These are phyloP conservation scores for Hydrozoanthus gracilis DNA, from an alignment of 92 coral and sea anemone species.

Conservation along the genomic window DNA sequence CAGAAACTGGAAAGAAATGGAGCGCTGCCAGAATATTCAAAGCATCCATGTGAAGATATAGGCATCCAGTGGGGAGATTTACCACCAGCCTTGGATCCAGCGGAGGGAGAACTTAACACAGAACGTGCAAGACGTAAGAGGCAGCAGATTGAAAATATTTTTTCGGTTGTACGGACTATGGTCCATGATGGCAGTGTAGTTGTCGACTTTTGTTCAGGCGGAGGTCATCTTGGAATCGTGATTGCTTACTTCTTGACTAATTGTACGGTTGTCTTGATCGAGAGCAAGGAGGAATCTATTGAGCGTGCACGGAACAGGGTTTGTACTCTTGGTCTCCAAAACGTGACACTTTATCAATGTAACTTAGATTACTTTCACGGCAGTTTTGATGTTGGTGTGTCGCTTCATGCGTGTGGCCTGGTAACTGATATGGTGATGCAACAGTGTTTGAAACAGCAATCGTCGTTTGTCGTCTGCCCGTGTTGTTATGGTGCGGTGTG, in stretches of 20 bases:
- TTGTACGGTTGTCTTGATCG: slow-evolving; percentile 34
- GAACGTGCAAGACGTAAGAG: slow-evolving; percentile 41
- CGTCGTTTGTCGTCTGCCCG: slow-evolving; percentile 36
- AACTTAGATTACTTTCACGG: slow-evolving; percentile 32
- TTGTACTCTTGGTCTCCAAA: background rate
- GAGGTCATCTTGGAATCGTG: slow-evolving; percentile 33
- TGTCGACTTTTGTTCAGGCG: slow-evolving; percentile 44
- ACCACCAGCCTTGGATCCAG: slow-evolving; percentile 26
- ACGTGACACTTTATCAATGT: slow-evolving; percentile 21
- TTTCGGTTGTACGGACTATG: slow-evolving; percentile 32
- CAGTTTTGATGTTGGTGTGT: slow-evolving; percentile 21
- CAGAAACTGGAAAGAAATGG: slow-evolving; percentile 13
- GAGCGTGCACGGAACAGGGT: slow-evolving; percentile 31
- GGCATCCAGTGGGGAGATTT: slow-evolving; percentile 8
- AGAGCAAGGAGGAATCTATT: slow-evolving; percentile 42
- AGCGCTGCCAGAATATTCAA: slow-evolving; percentile 1
- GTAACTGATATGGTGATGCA: slow-evolving; percentile 48
- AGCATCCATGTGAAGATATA: slow-evolving; percentile 36
- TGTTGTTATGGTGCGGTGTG: slow-evolving; percentile 41
- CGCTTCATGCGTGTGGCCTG: slow-evolving; percentile 46
- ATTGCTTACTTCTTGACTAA: slow-evolving; percentile 34
- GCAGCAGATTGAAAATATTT: slow-evolving; percentile 37
- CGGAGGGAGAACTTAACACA: slow-evolving; percentile 34
- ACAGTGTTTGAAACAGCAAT: slow-evolving; percentile 15
- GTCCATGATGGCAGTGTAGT: slow-evolving; percentile 14